These are phyloP conservation scores for Colistium nudipinnis DNA, from an alignment of 2,113 vertebrate species.

Conservation along the genomic window DNA sequence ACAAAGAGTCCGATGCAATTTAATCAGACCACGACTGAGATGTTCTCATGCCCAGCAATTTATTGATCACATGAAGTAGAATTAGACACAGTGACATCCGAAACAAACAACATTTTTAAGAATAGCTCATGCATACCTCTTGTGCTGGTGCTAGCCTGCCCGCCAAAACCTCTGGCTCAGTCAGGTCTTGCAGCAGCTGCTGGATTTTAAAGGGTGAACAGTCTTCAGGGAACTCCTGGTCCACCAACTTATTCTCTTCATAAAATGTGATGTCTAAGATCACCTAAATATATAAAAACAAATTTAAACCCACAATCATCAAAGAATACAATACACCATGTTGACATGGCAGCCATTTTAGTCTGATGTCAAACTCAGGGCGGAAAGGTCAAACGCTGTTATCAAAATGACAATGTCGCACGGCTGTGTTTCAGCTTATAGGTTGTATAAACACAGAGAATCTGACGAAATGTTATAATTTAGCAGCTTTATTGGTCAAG, in stretches of 20 bases:
- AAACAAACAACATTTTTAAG: neutral
- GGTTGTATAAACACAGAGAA: no score
- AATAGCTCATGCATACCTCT: conserved; percentile 70
- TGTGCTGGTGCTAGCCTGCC: conserved; percentile 80
- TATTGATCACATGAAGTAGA: neutral
- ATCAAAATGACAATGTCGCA: no score
- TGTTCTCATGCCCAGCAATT: neutral
- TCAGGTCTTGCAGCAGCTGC: conserved; percentile 89
- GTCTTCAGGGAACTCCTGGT: conserved; percentile 94
- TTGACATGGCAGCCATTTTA: neutral
- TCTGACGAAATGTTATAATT: no score
- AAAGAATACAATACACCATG: neutral
- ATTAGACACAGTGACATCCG: neutral
- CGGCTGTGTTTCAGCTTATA: no score
- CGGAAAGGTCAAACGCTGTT: no score
- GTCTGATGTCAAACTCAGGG: no score
- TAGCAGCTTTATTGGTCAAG: no score
- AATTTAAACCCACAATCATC: neutral
- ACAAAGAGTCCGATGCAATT: neutral
- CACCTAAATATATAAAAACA: conserved; percentile 79
- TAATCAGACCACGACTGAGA: no score
- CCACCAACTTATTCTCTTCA: conserved; percentile 95
- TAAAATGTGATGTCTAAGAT: conserved; percentile 94
- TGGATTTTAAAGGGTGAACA: conserved; percentile 90
- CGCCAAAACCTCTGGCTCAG: conserved; percentile 90